Base-by-base conservation (phyloP, 1,140 invertebrate species). In the Calosoma granatense region DNA sequence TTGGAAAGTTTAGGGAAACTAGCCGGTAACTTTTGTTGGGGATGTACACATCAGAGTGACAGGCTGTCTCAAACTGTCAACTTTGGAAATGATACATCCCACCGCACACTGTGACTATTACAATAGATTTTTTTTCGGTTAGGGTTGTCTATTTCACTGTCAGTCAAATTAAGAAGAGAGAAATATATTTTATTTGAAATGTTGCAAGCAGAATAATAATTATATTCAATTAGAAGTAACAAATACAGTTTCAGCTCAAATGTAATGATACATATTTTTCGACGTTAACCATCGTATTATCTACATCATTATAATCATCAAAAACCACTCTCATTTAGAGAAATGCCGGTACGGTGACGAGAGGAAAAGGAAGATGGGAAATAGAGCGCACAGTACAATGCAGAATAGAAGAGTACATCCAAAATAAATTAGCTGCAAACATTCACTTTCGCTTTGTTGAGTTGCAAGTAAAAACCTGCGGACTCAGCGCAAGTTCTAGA, bases 371-470 rank as follows among this genome's bases (percentile, higher is more conserved):
- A n/a, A n/a, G n/a, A n/a, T n/a, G n/a, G n/a, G n/a, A n/a, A n/a
- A n/a, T n/a, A n/a, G n/a, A n/a, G n/a, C n/a, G n/a, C n/a, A n/a
- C n/a, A n/a, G n/a, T n/a, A n/a, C n/a, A n/a, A n/a, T n/a, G n/a
- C 17, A 17, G 9, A 17, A 4, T 47, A 17, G 9, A 4, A 17
- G 3, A 47, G 9, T 47, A 47, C 41, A 47, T 47, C 17, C 41
- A 47, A 47, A 47, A 47, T 47, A 47, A 47, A 47, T 47, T 47
- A 47, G 41, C 41, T 47, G 15, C 41, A 47, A 47, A 47, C 9
- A 47, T 47, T 47, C 41, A 47, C 41, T 47, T 47, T 47, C 41
- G 41, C 41, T 47, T 47, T 47, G 41, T 47, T 47, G 41, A 47
- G 41, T 47, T 47, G 17, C 41, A 47, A 47, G 41, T 47, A 47